Evolutionary conservation across 1,140 invertebrate genomes (phyloP), one percentile per base, ranked within the genome.

Genomic region (Linepithema humile): DNA sequence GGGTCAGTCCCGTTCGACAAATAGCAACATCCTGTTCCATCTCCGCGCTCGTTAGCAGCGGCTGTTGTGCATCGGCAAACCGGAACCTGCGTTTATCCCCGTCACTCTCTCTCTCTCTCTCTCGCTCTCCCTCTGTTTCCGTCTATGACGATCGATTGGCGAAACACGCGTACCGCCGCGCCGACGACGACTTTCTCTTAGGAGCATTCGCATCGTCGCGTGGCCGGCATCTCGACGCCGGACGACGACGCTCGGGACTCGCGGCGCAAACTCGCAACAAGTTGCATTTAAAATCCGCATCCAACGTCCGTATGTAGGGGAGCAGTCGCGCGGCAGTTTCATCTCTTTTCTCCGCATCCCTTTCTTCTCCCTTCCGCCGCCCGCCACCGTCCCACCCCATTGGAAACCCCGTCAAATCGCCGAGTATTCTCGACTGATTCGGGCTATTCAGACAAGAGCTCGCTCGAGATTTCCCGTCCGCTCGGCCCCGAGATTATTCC

Each of bases 271-370:
- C 75, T 91, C 82, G 90, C 90, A 91, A 91, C 90, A 91, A 91
- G 90, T 91, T 91, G 90, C 90, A 88, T 90, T 91, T 88, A 90
- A 91, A 91, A 90, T 86, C 82, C 83, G 77, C 84, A 73, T 80
- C 75, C 23, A 50, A 35, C 67, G 64, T 86, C 77, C 83, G 86
- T 70, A 87, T n/a, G n/a, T n/a, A n/a, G 15, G 43, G 53, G 53
- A 74, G 50, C 17, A 74, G 69, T 57, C 74, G 55, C 64, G n/a
- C 83, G 83, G 59, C 48, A 73, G 84, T 83, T 84, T 86, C 67
- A 43, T 77, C 84, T 83, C 84, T 83, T 75, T 85, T 57, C 48
- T 64, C 65, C 57, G 20, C 65, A 15, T 69, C 43, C 40, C 29
- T 15, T 35, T 87, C 40, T 57, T 23, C 23, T 10, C 0, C 20